These are phyloP conservation scores for Gymnocypris eckloni DNA, from an alignment of 2,797 vertebrate species.

Conservation along the genomic window DNA sequence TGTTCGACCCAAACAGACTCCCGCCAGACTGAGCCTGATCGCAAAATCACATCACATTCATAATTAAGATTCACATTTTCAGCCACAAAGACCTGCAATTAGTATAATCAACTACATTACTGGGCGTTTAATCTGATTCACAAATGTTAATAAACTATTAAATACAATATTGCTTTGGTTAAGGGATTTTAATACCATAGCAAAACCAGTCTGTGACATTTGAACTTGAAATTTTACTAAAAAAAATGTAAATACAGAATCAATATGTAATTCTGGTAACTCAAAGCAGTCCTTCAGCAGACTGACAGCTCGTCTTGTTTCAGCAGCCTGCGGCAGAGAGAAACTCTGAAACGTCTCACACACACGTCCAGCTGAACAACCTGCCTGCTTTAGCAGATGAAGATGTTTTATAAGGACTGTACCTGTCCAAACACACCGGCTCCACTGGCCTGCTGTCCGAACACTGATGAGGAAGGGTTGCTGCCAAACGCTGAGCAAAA, in stretches of 20 bases:
- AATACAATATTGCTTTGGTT: background rate
- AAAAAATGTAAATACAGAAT: background rate
- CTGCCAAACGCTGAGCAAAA: slow-evolving; percentile 83
- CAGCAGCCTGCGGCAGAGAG: background rate
- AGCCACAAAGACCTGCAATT: background rate
- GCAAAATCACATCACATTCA: background rate
- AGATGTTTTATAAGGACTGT: slow-evolving; percentile 52
- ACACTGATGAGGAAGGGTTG: slow-evolving; percentile 80
- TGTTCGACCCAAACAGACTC: slow-evolving; percentile 83
- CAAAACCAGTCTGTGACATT: background rate
- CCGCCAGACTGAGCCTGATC: slow-evolving; percentile 75
- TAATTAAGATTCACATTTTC: background rate
- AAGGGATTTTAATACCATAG: background rate
- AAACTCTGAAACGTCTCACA: background rate
- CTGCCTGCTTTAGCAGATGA: background rate
- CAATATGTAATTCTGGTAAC: background rate
- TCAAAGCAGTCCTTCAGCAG: slow-evolving; percentile 3
- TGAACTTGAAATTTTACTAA: background rate
- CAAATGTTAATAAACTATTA: background rate
- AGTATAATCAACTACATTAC: background rate
- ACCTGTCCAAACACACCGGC: slow-evolving; percentile 91
- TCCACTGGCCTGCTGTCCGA: slow-evolving; percentile 84
- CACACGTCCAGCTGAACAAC: background rate
- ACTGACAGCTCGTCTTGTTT: background rate
- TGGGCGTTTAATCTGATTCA: background rate